Conservation (phyloP, 2,113 vertebrate genomes). For the Eudyptes chrysolophus region DNA sequence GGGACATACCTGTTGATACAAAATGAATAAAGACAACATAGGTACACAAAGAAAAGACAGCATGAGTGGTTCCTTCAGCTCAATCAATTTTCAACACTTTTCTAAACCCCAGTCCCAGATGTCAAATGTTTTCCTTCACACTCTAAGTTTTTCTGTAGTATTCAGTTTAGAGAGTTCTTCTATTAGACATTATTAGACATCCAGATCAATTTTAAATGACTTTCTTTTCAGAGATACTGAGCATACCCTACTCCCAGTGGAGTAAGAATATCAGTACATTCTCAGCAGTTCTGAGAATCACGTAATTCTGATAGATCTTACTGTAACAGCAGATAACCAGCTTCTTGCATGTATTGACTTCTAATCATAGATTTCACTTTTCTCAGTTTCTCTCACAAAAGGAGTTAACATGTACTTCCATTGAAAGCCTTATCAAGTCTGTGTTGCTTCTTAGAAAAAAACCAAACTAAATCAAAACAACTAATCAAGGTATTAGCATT, state of each 20-base stretch:
- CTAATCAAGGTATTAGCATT: not conserved
- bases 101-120: not conserved
- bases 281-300: not conserved
- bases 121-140: not conserved
- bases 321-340: not conserved
- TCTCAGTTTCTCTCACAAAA: not conserved
- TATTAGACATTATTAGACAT: constrained; percentile 2
- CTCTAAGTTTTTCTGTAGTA: not conserved
- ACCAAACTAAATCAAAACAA: not conserved
- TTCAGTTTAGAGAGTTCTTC: not conserved
- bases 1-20: not conserved
- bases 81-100: not conserved
- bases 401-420: not conserved
- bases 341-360: not conserved
- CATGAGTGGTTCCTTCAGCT: not conserved
- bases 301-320: not conserved
- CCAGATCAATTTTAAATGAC: constrained; percentile 10
- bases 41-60: not conserved
- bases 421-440: not conserved
- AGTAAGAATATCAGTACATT: not conserved
- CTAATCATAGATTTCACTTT: not conserved
- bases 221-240: not conserved
- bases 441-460: not conserved
- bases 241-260: not conserved
- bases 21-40: not conserved